These are phyloP conservation scores for Telmatherina bonti DNA, from an alignment of 2,797 vertebrate species.

Conservation along the genomic window DNA sequence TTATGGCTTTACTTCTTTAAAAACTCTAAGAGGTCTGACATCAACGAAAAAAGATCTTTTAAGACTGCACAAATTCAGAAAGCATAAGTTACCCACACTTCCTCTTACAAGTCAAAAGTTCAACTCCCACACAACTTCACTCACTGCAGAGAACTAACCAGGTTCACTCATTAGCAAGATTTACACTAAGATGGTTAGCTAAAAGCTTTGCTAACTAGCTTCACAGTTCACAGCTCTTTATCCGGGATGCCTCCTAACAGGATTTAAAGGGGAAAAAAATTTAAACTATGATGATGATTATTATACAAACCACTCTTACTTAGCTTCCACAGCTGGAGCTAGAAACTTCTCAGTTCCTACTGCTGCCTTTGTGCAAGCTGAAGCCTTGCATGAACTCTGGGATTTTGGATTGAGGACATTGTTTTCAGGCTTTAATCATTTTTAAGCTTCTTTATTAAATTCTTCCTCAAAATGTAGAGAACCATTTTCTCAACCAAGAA, in stretches of 20 bases:
- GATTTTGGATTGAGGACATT: background rate
- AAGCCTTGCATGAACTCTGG: slow-evolving; percentile 3
- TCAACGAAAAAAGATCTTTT: background rate
- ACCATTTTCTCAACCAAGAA: background rate
- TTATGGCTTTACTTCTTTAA: slow-evolving; percentile 22
- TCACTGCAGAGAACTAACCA: background rate
- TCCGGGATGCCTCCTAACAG: background rate
- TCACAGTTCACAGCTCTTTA: too few relatives aligned
- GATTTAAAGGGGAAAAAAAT: background rate
- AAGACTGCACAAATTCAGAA: background rate
- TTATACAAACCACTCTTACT: background rate
- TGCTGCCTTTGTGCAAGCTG: slow-evolving; percentile 10
- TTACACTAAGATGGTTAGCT: background rate
- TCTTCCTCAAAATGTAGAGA: background rate
- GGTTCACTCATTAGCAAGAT: background rate
- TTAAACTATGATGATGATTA: background rate
- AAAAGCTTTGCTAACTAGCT: background rate
- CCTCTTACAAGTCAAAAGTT: slow-evolving; percentile 7
- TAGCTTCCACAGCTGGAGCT: background rate
- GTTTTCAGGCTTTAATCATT: background rate
- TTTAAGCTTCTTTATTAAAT: slow-evolving; percentile 8
- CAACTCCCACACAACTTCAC: background rate
- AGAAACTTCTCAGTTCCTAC: background rate
- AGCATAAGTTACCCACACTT: background rate
- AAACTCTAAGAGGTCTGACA: background rate